Percentiles rank a stretch among this genome's conserved stretches.
Conservation (phyloP, 2,888 invertebrate species). For the Horisme vitalbata region DNA sequence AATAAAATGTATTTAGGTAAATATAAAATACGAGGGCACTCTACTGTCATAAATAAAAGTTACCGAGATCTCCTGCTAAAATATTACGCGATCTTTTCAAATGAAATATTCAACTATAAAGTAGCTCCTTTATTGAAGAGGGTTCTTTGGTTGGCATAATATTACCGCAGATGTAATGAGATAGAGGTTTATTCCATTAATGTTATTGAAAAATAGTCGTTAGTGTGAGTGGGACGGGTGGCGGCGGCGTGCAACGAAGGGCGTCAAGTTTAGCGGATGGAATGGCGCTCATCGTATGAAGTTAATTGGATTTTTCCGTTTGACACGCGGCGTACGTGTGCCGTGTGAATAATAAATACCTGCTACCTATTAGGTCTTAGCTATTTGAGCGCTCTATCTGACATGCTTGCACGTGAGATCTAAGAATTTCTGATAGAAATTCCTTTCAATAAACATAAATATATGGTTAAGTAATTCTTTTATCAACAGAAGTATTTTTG, state of each 20-base stretch:
- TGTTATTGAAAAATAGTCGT: slow-evolving; percentile 71
- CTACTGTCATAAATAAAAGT: slow-evolving; percentile 29
- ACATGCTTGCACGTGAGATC: slow-evolving; percentile 35
- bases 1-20: slow-evolving; percentile 11
- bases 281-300: slow-evolving; percentile 68
- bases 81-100: slow-evolving; percentile 31
- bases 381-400: slow-evolving; percentile 50
- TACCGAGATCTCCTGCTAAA: slow-evolving; percentile 29
- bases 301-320: slow-evolving; percentile 81
- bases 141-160: slow-evolving; percentile 36
- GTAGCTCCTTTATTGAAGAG: slow-evolving; percentile 34
- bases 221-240: slow-evolving; percentile 56
- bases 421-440: slow-evolving; percentile 18
- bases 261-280: slow-evolving; percentile 55
- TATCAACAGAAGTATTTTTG: no score
- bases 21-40: slow-evolving; percentile 21
- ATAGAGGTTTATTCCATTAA: slow-evolving; percentile 58
- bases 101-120: slow-evolving; percentile 39
- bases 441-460: slow-evolving; percentile 6
- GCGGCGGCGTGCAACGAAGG: slow-evolving; percentile 32
- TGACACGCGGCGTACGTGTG: slow-evolving; percentile 66
- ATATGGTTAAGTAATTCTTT: neutral
- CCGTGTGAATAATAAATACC: slow-evolving; percentile 70
- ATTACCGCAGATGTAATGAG: slow-evolving; percentile 45
- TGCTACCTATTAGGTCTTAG: slow-evolving; percentile 45